Conservation (phyloP, 2,113 vertebrate species). For the Aspiorhynchus laticeps region DNA sequence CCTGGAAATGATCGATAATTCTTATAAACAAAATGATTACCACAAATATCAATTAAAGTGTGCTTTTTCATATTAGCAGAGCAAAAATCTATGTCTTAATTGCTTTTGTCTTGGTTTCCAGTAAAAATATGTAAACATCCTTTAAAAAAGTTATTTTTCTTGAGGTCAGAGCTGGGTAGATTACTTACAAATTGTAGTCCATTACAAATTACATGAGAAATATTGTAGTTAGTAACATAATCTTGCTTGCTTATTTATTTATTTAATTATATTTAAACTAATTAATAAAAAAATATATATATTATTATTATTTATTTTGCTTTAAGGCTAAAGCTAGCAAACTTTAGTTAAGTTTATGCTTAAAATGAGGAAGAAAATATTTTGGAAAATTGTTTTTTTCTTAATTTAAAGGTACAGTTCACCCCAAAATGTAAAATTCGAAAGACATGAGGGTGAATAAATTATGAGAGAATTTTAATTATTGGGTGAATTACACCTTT, state of each 20-base stretch:
- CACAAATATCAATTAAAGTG: neutral
- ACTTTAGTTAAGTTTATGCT: neutral
- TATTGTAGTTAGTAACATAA: too few species aligned
- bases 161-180: too few species aligned
- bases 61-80: neutral
- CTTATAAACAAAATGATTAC: neutral
- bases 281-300: too few species aligned
- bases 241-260: too few species aligned
- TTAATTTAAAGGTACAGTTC: neutral
- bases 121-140: neutral
- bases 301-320: neutral
- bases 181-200: too few species aligned
- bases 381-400: neutral
- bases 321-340: neutral
- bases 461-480: neutral
- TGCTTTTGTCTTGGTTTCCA: neutral
- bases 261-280: too few species aligned
- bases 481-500: neutral
- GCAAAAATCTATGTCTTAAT: neutral
- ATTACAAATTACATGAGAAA: too few species aligned
- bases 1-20: neutral
- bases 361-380: neutral
- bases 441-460: neutral
- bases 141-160: neutral
- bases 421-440: too few species aligned